phyloP scores from a whole-genome alignment of 2,113 vertebrate species.

The Cyanoramphus novaezelandiae region DNA sequence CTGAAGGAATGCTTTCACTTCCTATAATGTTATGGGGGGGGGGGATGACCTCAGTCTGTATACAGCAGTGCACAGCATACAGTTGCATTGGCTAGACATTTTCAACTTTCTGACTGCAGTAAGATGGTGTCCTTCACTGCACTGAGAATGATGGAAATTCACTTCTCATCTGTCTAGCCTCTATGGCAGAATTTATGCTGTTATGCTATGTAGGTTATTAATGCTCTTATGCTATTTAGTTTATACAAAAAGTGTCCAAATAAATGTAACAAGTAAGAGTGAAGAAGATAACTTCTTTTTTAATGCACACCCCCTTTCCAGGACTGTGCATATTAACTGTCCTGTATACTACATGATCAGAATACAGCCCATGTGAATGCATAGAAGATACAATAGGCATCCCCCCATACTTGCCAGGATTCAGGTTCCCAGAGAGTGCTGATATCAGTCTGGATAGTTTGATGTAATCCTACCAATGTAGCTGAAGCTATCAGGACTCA shows the following conservation, averaged over 20 bases:
- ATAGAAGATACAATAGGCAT: background rate
- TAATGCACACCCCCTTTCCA: background rate
- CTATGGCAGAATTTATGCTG: background rate
- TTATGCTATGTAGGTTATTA: background rate
- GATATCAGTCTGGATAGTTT: conserved; percentile 59
- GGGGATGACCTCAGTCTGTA: background rate
- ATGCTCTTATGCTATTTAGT: background rate
- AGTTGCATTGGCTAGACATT: conserved; percentile 64
- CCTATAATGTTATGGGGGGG: background rate
- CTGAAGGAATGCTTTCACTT: no score
- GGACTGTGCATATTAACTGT: background rate
- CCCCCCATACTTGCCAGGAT: background rate
- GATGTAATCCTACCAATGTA: conserved; percentile 63
- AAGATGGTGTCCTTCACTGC: conserved; percentile 43
- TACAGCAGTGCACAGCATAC: conserved; percentile 8
- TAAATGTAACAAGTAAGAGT: background rate
- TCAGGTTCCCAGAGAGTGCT: conserved; percentile 11
- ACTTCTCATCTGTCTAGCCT: background rate
- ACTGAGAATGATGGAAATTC: conserved; percentile 42
- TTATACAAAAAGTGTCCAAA: background rate
- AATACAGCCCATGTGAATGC: background rate
- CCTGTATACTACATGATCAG: background rate
- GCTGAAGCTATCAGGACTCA: conserved; percentile 65
- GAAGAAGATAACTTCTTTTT: background rate
- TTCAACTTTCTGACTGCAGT: conserved; percentile 58